phyloP scores from a whole-genome alignment of 2,113 vertebrate genomes.

The Potamarius usumacintae region DNA sequence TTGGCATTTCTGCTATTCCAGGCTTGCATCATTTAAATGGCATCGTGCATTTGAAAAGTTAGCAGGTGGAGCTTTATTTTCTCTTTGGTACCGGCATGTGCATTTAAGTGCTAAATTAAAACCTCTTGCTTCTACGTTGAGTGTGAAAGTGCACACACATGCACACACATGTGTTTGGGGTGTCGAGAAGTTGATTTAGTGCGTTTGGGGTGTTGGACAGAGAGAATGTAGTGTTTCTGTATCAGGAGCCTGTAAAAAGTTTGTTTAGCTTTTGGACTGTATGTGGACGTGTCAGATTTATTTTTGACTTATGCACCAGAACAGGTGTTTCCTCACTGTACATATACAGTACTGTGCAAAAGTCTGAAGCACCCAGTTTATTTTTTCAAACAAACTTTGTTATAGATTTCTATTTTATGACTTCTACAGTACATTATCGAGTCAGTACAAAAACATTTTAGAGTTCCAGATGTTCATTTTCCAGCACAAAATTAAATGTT shows the following conservation, averaged over 20 bases:
- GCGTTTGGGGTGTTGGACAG: not conserved
- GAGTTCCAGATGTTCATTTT: no score
- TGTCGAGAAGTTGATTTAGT: slow-evolving; percentile 41
- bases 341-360: slow-evolving; percentile 52
- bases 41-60: not conserved
- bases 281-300: slow-evolving; percentile 57
- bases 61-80: not conserved
- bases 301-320: slow-evolving; percentile 69
- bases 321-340: slow-evolving; percentile 70
- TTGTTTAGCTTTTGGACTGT: slow-evolving; percentile 57
- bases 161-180: slow-evolving; percentile 1
- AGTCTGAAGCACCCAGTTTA: no score
- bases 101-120: not conserved
- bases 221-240: slow-evolving; percentile 60
- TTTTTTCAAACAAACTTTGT: no score
- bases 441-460: no score
- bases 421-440: no score
- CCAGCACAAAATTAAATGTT: no score
- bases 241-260: slow-evolving; percentile 59
- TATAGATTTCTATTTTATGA: no score
- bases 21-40: not conserved
- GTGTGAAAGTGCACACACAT: not conserved
- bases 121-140: not conserved
- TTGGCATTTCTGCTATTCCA: not conserved
- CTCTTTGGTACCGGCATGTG: not conserved